Base-by-base conservation (phyloP, 2,888 invertebrate species). In the Anthrax anthrax region DNA sequence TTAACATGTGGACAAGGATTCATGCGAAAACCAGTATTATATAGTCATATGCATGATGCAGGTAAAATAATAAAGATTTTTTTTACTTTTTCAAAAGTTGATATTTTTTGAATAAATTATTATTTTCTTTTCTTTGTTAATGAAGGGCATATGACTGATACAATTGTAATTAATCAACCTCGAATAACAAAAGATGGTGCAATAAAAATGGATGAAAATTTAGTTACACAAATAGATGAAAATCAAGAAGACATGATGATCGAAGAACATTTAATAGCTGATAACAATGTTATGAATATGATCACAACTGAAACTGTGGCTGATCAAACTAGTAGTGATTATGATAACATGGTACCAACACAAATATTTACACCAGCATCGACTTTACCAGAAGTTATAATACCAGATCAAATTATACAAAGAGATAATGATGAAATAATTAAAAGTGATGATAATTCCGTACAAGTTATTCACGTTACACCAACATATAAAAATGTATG, bases 91-190 rank as follows among this genome's bases (percentile, higher is more conserved):
- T 23, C n/a, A 23, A 6, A 8, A 23, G 23, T 36, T 41, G 38
- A 27, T 23, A 23, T 23, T 6, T 23, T 6, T 6, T 23, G 23
- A 6, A 23, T 23, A 8, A 4, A 23, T 23, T 23, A 6, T 23
- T 23, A 23, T 23, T 23, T 23, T 23, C 5, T 23, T 23, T 23
- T 4, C 23, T 19, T 36, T 45, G 37, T 16, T 10, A 18, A 43
- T 43, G 1, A 51, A 59, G 19, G 49, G 2, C 88, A 88, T 61
- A 62, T 81, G 36, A 84, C 84, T 45, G 85, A 85, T 55, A 84
- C 82, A 0, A 88, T 88, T 52, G 83, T 87, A 1, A 81, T 87
- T 0, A 88, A 87, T 59, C 84, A 86, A 58, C 87, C 87, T 0
- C 71, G 82, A 42, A 72, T 87, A 6, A 37, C 32, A 1, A 42